These are phyloP conservation scores for Poecile montanus DNA, from an alignment of 2,797 vertebrate genomes.

Conservation along the genomic window DNA sequence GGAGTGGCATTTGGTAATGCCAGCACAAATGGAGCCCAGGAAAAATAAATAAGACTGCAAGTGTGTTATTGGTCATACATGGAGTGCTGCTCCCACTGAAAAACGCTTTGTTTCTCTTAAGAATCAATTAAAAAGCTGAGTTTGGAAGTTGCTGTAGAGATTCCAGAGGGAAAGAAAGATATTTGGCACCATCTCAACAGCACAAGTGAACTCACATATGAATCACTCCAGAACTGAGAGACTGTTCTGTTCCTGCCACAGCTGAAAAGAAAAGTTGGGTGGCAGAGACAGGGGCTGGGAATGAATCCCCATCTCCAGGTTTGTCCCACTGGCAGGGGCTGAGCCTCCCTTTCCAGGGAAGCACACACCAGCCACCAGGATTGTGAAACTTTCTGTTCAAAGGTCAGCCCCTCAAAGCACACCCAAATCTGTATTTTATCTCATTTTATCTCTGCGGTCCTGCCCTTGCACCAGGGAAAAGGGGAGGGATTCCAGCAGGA, in stretches of 20 bases:
- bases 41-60: neutral
- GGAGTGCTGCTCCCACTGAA: neutral
- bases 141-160: neutral
- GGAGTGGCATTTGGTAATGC: neutral
- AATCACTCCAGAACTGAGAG: neutral
- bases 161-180: neutral
- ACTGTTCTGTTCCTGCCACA: neutral
- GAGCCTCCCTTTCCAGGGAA: neutral
- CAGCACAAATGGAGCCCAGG: neutral
- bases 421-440: neutral
- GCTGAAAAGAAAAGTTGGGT: neutral
- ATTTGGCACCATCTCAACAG: neutral
- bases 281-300: neutral
- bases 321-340: neutral
- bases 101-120: neutral
- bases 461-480: neutral
- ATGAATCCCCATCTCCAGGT: neutral
- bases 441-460: neutral
- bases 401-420: neutral
- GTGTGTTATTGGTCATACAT: neutral
- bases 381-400: neutral
- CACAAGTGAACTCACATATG: rapidly evolving
- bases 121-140: neutral
- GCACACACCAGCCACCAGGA: neutral
- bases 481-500: neutral